Conservation (phyloP, 2,113 vertebrate species). For the Cepphus grylle region DNA sequence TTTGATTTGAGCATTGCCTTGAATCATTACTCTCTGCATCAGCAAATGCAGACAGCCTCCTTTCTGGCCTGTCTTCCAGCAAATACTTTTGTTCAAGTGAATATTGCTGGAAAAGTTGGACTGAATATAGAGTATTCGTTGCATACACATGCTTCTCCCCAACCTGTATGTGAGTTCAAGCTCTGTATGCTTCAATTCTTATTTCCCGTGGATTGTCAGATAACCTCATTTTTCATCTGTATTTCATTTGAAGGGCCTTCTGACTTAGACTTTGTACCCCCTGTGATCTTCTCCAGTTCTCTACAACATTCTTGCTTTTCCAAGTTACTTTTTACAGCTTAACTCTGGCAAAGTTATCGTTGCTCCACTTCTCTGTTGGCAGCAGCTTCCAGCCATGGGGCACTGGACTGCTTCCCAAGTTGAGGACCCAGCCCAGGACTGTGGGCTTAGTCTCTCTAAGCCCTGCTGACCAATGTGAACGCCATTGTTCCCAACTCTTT, state of each 20-base stretch:
- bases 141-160: not conserved
- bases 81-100: not conserved
- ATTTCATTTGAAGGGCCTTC: not conserved
- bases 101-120: not conserved
- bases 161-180: not conserved
- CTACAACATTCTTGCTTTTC: not conserved
- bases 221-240: not conserved
- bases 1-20: not conserved
- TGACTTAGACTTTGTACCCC: not conserved
- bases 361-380: not conserved
- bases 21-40: not conserved
- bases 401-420: not conserved
- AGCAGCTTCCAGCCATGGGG: not conserved
- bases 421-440: not conserved
- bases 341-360: not conserved
- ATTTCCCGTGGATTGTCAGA: not conserved
- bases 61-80: not conserved
- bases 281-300: not conserved
- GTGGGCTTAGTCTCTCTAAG: not conserved
- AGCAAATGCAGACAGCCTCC: not conserved
- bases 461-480: not conserved
- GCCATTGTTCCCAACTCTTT: not conserved
- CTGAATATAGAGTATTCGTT: not conserved
- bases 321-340: not conserved
- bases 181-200: not conserved